phyloP scores from a whole-genome alignment of 2,113 vertebrate species.

The Hydrochoerus hydrochaeris region DNA sequence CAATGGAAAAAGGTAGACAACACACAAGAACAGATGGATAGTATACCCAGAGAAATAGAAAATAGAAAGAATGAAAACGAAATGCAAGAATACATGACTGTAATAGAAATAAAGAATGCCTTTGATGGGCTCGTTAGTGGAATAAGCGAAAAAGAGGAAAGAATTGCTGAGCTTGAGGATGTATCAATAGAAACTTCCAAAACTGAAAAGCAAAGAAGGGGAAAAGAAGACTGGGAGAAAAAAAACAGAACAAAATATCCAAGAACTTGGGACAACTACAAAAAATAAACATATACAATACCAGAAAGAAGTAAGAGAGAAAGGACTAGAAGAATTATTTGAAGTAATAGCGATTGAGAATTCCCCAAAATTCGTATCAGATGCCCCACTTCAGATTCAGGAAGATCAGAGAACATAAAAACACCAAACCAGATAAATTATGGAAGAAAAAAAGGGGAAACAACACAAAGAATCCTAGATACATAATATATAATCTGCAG shows the following conservation, averaged over 20 bases:
- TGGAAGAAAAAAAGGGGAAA: not conserved
- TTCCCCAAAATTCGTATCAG: not conserved
- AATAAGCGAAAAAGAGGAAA: not conserved
- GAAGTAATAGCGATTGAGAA: conserved; percentile 1
- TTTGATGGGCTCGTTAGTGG: not conserved
- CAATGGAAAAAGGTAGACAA: not conserved
- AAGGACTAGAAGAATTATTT: not conserved
- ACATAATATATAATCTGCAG: not conserved
- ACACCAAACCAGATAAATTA: not conserved
- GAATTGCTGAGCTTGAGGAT: not conserved
- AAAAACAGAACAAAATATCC: not conserved
- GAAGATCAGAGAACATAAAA: not conserved
- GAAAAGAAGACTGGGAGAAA: not conserved
- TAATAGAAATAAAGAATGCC: conserved; percentile 1
- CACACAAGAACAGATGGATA: not conserved
- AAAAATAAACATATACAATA: not conserved
- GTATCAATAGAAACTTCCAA: not conserved
- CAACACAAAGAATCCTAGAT: too few species aligned
- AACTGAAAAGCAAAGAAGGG: not conserved
- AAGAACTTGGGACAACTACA: not conserved
- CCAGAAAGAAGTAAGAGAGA: not conserved
- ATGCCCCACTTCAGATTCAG: not conserved
- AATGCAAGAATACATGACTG: not conserved
- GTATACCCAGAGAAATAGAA: not conserved
- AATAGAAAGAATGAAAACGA: conserved; percentile 11